Conservation (phyloP, 2,888 invertebrate species). For the Pherbina coryleti region DNA sequence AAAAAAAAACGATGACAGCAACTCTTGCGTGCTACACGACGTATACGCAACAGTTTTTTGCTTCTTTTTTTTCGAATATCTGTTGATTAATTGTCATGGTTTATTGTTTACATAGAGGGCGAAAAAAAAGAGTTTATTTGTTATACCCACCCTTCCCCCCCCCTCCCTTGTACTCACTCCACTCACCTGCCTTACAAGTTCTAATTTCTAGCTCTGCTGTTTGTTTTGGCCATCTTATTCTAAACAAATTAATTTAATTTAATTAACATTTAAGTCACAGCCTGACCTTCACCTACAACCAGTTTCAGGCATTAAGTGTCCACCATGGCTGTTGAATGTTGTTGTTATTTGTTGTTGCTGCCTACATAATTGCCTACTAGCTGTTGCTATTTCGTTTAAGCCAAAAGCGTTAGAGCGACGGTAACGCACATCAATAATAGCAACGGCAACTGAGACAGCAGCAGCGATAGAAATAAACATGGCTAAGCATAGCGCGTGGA, state of each 20-base stretch:
- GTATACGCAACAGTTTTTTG: slow-evolving; percentile 32
- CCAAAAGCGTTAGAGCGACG: slow-evolving; percentile 1
- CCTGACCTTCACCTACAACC: slow-evolving; percentile 53
- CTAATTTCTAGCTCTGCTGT: neutral
- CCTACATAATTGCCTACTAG: slow-evolving; percentile 16
- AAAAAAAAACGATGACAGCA: too few species aligned
- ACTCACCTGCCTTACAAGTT: neutral
- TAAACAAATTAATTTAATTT: slow-evolving; percentile 19
- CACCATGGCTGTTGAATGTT: neutral
- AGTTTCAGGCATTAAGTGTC: slow-evolving; percentile 2
- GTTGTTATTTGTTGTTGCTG: slow-evolving; percentile 7
- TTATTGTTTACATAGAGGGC: neutral
- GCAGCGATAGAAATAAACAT: neutral
- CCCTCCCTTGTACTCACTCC: too few species aligned
- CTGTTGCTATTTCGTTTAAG: neutral
- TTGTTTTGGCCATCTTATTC: slow-evolving; percentile 24
- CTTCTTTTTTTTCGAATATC: slow-evolving; percentile 1
- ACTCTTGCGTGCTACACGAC: neutral
- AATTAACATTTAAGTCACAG: slow-evolving; percentile 53
- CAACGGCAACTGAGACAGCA: neutral
- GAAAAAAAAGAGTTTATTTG: too few species aligned
- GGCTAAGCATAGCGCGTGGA: slow-evolving; percentile 2
- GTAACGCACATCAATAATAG: neutral
- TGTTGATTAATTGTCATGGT: neutral
- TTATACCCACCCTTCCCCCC: too few species aligned